phyloP scores from a whole-genome alignment of 2,113 vertebrate species.

The Aegypius monachus region DNA sequence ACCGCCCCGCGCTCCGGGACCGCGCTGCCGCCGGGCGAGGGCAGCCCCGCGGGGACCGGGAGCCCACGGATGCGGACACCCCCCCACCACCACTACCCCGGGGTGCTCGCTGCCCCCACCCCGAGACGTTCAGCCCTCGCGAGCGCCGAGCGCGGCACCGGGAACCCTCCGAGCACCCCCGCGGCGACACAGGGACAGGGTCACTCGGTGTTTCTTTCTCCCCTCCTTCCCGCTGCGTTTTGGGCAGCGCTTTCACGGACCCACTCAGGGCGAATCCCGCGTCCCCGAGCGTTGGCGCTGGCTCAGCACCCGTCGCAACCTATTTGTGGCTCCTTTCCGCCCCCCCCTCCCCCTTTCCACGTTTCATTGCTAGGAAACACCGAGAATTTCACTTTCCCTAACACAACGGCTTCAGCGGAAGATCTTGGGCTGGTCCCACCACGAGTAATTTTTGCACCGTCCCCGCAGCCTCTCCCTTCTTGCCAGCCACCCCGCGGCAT shows the following conservation, averaged over 20 bases:
- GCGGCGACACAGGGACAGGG: neutral
- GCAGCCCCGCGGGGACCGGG: neutral
- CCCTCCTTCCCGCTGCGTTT: neutral
- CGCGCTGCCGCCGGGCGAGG: neutral
- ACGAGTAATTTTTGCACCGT: fast-evolving
- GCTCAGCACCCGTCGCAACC: neutral
- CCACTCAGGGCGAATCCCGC: neutral
- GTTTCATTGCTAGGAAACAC: neutral
- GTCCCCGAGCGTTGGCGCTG: neutral
- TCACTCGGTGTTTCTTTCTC: neutral
- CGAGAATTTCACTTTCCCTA: neutral
- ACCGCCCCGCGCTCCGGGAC: neutral
- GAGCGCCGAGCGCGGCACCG: neutral
- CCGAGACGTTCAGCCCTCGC: neutral
- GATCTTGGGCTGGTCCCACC: neutral
- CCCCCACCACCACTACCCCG: too few species aligned
- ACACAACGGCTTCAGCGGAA: neutral
- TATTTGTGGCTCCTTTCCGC: neutral
- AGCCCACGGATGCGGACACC: neutral
- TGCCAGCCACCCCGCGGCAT: fast-evolving
- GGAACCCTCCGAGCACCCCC: neutral
- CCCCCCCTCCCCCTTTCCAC: fast-evolving
- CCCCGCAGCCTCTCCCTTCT: neutral
- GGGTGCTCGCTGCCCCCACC: too few species aligned
- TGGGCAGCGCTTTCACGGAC: neutral